Evolutionary conservation across 1,140 invertebrate species (phyloP), one percentile per base, ranked within the genome.

Genomic region (Heterodera schachtii): DNA sequence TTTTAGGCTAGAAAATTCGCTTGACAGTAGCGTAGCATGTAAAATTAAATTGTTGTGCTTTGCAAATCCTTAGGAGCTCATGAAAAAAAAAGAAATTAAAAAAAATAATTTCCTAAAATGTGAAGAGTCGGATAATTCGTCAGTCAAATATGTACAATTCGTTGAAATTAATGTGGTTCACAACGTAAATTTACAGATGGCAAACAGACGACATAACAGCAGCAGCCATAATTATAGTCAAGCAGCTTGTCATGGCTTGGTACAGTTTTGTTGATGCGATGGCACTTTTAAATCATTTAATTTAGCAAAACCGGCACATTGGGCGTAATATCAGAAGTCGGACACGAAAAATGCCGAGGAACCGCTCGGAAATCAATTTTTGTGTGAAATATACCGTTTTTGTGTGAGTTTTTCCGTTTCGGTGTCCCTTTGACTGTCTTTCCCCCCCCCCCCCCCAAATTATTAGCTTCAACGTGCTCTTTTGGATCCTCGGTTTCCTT

Each of bases 391-490:
- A 85, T 46, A 82, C 79, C 7, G 84, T 85, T 16, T 83, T 83
- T 49, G 82, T 83, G 77, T 78, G 43, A 47, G 21, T 11, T 77
- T 69, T 31, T 31, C 3, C 60, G 9, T 69, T 76, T 76, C 49
- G 49, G 49, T 52, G 31, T 31, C 31, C 31, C 31, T 31, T 31
- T 31, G 11, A 8, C 49, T 52, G 11, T 67, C 11, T 52, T 77
- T 77, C 44, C n/a, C n/a, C n/a, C 31, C 31, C 31, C 31, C 31
- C 31, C 31, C 31, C 31, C 31, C 31, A 21, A 77, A 67, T 11
- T 11, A 97, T 87, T 92, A 94, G 94, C 90, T 96, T 96, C 91
- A 98, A 98, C 93, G 95, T 98, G 83, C 92, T 97, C 86, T 97
- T 98, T 92, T 98, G 96, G 95, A 95, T 96, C 91, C 94, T 90